Evolutionary conservation across 2,888 invertebrate genomes (phyloP), one percentile per base, ranked within the genome.

Genomic region (Hylaea fasciaria): DNA sequence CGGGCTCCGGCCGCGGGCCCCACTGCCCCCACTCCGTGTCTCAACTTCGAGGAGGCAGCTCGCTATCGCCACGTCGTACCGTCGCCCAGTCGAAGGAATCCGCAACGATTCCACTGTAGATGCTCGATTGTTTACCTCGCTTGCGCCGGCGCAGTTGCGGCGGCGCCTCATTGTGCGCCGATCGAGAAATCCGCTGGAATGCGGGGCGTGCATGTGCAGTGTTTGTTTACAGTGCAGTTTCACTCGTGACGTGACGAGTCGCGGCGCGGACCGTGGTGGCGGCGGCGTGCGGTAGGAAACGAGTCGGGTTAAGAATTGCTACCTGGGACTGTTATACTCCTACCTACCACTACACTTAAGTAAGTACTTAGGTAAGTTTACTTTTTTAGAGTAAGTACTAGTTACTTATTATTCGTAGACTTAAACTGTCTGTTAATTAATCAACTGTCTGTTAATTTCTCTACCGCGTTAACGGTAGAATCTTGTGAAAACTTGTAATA

Each of bases 1-100:
- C 28, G 39, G 39, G 17, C 14, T 10, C 7, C 43, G 28, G 40
- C 14, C 28, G 13, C 28, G 13, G 11, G 4, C 37, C 11, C 8
- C 50, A 51, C 41, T 51, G 11, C 2, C 37, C 11, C 8, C 50
- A 51, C 41, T 51, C 50, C 28, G 41, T 11, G 52, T 44, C 44
- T 52, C 44, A 44, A 44, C 35, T 22, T 52, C 44, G 49, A 37
- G 32, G 16, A 16, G 32, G 35, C 5, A n/a, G 44, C 12, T 37
- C 39, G 4, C 9, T 14, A 12, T 14, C 14, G 13, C 14, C 1
- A 14, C 14, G 1, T 13, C n/a, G n/a, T 40, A 9, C 14, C 14
- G 13, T 0, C 14, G 4, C 12, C 4, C 13, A 37, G 3, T 10
- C 37, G 37, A 37, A 37, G 12, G 37, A 37, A 37, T n/a, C n/a